phyloP scores from a whole-genome alignment of 2,113 vertebrate genomes.

The Butorides virescens region DNA sequence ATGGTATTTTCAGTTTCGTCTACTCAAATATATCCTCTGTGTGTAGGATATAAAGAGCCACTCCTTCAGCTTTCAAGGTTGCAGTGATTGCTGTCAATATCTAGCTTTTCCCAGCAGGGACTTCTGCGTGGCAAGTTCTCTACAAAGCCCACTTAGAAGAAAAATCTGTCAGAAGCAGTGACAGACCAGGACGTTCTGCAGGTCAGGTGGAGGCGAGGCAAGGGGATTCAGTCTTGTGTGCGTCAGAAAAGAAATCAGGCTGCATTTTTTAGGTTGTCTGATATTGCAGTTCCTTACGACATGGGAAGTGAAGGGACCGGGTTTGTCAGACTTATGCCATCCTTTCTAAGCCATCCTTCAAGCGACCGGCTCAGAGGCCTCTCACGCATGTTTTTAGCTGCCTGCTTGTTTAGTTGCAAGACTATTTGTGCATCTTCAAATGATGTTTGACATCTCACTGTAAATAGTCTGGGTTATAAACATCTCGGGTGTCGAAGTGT shows the following conservation, averaged over 20 bases:
- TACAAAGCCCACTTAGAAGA: background rate
- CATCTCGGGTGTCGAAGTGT: background rate
- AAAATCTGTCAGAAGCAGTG: background rate
- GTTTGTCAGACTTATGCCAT: background rate
- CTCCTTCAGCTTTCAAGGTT: background rate
- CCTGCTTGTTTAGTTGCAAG: background rate
- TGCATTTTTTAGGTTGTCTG: background rate
- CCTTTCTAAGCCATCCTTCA: background rate
- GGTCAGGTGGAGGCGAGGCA: background rate
- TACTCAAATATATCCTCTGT: background rate
- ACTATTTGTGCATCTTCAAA: background rate
- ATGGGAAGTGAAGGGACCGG: background rate
- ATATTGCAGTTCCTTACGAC: background rate
- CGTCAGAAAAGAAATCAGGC: background rate
- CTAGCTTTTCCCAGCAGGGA: background rate
- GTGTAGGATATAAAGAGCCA: background rate
- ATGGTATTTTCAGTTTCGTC: background rate
- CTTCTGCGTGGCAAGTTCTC: background rate
- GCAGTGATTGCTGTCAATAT: background rate
- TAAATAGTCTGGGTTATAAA: constrained; percentile 7
- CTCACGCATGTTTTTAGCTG: background rate
- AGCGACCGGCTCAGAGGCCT: background rate
- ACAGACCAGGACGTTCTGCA: background rate
- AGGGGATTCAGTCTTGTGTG: background rate
- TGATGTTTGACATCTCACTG: background rate